Conservation (phyloP, 1,140 invertebrate species). For the Aphidius gifuensis region DNA sequence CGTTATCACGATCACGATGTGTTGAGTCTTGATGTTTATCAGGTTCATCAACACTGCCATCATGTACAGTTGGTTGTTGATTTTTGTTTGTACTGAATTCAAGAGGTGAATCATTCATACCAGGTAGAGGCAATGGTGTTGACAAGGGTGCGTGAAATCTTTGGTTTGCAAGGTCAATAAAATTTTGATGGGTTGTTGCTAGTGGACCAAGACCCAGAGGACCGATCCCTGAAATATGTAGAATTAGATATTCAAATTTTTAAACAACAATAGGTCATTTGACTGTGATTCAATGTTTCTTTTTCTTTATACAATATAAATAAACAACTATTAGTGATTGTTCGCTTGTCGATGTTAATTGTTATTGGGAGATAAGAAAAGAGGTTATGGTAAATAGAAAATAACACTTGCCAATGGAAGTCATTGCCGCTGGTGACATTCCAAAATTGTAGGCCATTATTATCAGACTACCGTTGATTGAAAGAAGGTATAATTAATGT, state of each 20-base stretch:
- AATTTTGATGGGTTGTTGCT: constrained; percentile 46
- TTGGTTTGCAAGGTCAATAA: constrained; percentile 53
- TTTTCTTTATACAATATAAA: background rate
- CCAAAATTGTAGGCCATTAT: constrained; percentile 54
- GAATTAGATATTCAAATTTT: constrained; percentile 1
- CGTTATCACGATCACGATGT: constrained; percentile 44
- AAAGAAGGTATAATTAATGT: too few species aligned
- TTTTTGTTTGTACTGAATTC: constrained; percentile 68
- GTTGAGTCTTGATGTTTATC: constrained; percentile 21
- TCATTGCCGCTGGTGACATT: constrained; percentile 48
- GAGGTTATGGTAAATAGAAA: constrained; percentile 8
- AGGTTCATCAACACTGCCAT: constrained; percentile 47
- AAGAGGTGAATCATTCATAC: constrained; percentile 66
- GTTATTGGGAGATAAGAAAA: constrained; percentile 8
- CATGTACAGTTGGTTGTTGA: constrained; percentile 59
- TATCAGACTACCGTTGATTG: too few species aligned
- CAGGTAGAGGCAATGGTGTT: constrained; percentile 53
- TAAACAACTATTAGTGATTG: background rate
- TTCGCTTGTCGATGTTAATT: background rate
- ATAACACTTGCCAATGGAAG: constrained; percentile 45
- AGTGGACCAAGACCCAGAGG: constrained; percentile 51
- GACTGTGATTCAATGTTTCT: background rate
- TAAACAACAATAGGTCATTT: constrained; percentile 3
- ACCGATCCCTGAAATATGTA: constrained; percentile 44
- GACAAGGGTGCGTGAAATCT: constrained; percentile 48